Percentiles rank a stretch among this genome's conserved stretches.
Evolutionary conservation across 1,140 invertebrate genomes (phyloP).

Genomic region (Drosophila melanica): DNA sequence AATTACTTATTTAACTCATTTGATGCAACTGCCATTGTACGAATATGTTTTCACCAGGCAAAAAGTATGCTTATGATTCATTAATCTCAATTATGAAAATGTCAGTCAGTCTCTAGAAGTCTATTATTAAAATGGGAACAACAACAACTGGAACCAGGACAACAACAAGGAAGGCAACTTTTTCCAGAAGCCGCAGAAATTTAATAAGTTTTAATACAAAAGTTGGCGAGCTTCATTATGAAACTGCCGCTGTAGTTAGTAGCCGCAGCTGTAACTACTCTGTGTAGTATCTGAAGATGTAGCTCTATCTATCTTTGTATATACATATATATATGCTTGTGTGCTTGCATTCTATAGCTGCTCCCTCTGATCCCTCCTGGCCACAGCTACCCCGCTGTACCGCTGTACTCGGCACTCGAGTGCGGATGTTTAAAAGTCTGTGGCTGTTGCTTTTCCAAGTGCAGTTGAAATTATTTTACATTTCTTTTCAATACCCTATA

Average conservation of each 20-base stretch:
- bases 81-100: constrained; percentile 10
- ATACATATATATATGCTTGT: constrained; percentile 14
- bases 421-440: constrained; percentile 36
- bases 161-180: constrained; percentile 1
- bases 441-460: constrained; percentile 28
- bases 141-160: constrained; percentile 11
- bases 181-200: constrained; percentile 61
- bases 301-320: constrained; percentile 2
- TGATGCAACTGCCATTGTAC: no score
- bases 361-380: background rate
- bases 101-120: constrained; percentile 18
- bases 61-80: background rate
- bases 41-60: background rate
- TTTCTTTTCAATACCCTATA: constrained; percentile 8
- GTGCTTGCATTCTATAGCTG: background rate
- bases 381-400: background rate
- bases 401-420: constrained; percentile 32
- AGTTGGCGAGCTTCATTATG: constrained; percentile 71
- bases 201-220: constrained; percentile 78
- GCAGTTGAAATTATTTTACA: constrained; percentile 36
- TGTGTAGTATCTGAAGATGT: constrained; percentile 12
- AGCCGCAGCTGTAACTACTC: constrained; percentile 41
- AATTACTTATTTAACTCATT: no score
- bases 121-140: background rate
- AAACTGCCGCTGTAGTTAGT: constrained; percentile 39